Base-by-base conservation (phyloP, 2,113 vertebrate genomes). In the Thamnophis sirtalis region DNA sequence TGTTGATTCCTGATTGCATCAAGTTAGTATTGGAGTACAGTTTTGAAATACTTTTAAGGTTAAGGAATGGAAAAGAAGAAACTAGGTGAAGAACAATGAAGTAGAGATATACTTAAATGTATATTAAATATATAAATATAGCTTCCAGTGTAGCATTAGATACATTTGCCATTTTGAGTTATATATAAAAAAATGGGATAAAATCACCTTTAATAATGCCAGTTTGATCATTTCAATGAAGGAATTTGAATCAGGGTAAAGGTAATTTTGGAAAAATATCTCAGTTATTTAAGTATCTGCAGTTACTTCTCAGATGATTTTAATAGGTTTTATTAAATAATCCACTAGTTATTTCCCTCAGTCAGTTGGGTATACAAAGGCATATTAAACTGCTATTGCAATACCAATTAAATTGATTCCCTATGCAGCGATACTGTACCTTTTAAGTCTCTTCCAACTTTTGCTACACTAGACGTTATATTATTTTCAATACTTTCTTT, bases 401-500 rank as follows among this genome's bases (percentile, higher is more conserved):
- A 95, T 63, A 89, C 92, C 95, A 96, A 96, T 80, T 94, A 95
- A 96, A 94, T 91, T 54, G 91, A 51, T 92, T 87, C 91, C 91
- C 54, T 84, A 53, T 89, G 91, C 93, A 96, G 96, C 97, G 94
- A 97, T 94, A 68, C 54, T 19, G 91, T 91, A 91, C 54, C 93
- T 92, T 95, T 96, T 96, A 92, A 91, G 96, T 91, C 60, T 96
- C 97, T 96, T 97, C 91, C 94, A 87, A 93, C 95, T 97, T 97
- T 96, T 93, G 97, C 97, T 94, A 97, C 97, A 94, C 95, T 96
- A 96, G 91, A 97, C 97, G 93, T 98, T 97, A 96, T 95, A 95
- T 96, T 98, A 97, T 98, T 98, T 98, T 98, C 97, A 95, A 97
- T 96, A 94, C 95, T 97, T 95, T 80, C 92, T 96, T 96, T 97